Evolutionary conservation across 2,888 invertebrate species (phyloP), one percentile per base, ranked within the genome.

Genomic region (Timema cristinae): DNA sequence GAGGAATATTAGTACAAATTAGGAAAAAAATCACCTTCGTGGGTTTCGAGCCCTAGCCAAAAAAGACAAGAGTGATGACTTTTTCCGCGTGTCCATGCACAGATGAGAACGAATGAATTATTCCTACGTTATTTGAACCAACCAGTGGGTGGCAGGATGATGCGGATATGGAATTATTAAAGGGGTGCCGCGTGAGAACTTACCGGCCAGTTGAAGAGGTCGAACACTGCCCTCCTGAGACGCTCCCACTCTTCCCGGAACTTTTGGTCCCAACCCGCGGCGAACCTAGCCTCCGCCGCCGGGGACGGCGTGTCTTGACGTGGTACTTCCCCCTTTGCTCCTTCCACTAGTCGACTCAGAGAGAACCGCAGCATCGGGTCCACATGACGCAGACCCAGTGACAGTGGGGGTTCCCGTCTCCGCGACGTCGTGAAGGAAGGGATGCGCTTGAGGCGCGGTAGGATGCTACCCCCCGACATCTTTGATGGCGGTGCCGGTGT

Each of bases 351-450:
- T 13, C 73, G 73, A 8, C 71, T 70, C 47, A 75, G 71, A 32
- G 75, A 75, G 48, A 71, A 72, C 16, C 73, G 68, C 66, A 73
- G 70, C 69, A 69, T 69, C 16, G 73, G 73, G 47, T 73, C 71
- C 63, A 63, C 11, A 9, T 13, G 47, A 50, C 70, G 69, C 16
- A 51, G 63, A 54, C 70, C 51, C 11, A 74, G 70, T 10, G 59
- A 68, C 51, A 69, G 61, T 15, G 61, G 69, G 0, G 67, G 68
- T 15, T 74, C 73, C 10, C 71, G 50, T 50, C 50, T 51, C 4
- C 70, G 16, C 16, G 68, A 50, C 68, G 67, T 56, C 2, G 73
- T 71, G 71, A 75, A 75, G 13, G 75, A 71, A 1, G 75, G 73
- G 11, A 72, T 59, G 32, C 75, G 59, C n/a, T 59, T 67, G 11